phyloP scores from a whole-genome alignment of 2,888 invertebrate genomes.

The Ectobius pallidus region DNA sequence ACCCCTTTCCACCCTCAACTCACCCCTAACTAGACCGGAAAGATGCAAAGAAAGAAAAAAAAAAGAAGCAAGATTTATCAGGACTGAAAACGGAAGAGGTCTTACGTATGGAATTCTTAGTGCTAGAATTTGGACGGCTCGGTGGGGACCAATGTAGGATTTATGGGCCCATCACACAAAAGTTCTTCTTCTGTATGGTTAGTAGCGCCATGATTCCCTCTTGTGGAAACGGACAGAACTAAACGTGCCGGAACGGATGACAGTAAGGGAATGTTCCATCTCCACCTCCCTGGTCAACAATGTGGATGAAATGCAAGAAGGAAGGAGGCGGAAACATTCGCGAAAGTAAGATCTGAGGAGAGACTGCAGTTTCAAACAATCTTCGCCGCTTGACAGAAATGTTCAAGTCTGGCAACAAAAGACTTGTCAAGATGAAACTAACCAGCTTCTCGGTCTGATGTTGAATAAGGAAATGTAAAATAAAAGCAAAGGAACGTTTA shows the following conservation, averaged over 20 bases:
- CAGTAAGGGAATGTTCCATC: neutral
- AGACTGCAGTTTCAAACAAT: no score
- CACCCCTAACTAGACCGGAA: neutral
- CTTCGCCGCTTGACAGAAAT: no score
- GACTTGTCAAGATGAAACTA: no score
- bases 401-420: no score
- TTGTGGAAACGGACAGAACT: neutral
- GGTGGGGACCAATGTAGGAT: constrained; percentile 34
- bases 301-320: neutral
- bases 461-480: no score
- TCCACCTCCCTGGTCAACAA: neutral
- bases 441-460: no score
- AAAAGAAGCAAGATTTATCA: constrained; percentile 15
- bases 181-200: constrained; percentile 11
- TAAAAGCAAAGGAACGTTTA: no score
- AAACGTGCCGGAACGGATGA: constrained; percentile 14
- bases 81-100: neutral
- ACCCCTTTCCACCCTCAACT: neutral
- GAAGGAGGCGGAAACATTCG: neutral
- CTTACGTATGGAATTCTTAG: neutral
- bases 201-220: neutral
- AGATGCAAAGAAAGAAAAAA: no score
- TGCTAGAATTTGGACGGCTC: neutral
- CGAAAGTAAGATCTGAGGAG: no score
- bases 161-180: constrained; percentile 32